phyloP scores from a whole-genome alignment of 2,113 vertebrate genomes.

The Mirounga angustirostris region DNA sequence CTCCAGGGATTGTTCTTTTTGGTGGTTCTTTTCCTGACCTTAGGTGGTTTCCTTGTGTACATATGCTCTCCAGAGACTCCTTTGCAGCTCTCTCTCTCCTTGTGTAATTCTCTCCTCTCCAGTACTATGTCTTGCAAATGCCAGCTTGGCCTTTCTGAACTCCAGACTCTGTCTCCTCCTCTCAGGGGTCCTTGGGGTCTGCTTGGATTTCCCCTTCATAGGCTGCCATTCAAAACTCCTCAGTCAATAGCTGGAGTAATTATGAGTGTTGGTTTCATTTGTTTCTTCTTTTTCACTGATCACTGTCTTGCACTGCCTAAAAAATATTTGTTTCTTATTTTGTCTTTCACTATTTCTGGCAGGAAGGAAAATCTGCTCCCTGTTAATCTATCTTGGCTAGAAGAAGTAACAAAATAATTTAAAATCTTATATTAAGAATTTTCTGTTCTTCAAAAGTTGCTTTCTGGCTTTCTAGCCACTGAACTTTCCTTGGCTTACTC shows the following conservation, averaged over 20 bases:
- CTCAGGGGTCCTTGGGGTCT: not conserved
- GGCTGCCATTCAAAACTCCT: not conserved
- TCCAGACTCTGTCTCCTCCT: not conserved
- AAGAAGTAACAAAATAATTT: not conserved
- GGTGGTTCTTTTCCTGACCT: not conserved
- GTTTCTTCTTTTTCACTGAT: not conserved
- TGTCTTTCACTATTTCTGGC: not conserved
- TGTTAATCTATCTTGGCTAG: not conserved
- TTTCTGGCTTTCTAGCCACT: not conserved
- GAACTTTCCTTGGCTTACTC: not conserved
- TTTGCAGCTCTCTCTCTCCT: not conserved
- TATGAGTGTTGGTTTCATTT: not conserved
- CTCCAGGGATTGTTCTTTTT: not conserved
- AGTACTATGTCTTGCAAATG: not conserved
- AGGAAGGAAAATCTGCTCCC: not conserved
- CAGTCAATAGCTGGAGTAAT: not conserved
- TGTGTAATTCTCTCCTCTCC: not conserved
- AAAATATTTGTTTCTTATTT: not conserved
- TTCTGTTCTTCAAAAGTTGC: not conserved
- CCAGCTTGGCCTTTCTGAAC: not conserved
- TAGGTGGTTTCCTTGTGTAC: not conserved
- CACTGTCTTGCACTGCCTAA: not conserved
- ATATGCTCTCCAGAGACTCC: not conserved
- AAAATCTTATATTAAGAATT: not conserved
- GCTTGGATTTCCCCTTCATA: not conserved